Percentiles rank a stretch among this genome's conserved stretches.
phyloP scores from a whole-genome alignment of 1,140 invertebrate species.

The Coenobita brevimanus region DNA sequence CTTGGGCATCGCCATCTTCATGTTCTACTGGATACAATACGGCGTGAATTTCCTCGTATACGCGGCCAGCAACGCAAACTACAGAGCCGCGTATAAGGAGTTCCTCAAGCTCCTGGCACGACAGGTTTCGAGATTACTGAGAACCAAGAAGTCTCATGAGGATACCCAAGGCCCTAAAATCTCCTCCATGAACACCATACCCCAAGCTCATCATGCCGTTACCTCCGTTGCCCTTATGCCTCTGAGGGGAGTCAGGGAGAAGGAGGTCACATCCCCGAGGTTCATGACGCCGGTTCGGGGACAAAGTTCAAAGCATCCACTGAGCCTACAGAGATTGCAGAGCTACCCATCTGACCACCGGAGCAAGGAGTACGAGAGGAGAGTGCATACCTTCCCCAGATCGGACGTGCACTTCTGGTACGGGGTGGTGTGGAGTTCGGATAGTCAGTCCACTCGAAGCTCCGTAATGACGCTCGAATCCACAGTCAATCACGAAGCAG shows the following conservation, averaged over 20 bases:
- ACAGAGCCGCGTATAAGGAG: constrained; percentile 51
- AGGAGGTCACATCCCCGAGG: no score
- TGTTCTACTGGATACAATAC: constrained; percentile 48
- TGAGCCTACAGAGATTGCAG: no score
- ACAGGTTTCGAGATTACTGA: neutral
- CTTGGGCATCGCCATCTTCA: constrained; percentile 55
- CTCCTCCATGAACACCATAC: no score
- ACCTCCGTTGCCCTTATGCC: no score
- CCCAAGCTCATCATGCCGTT: no score
- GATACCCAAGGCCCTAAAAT: no score
- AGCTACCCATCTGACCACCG: no score
- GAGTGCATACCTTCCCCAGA: neutral
- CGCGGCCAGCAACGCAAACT: constrained; percentile 40
- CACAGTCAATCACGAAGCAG: neutral
- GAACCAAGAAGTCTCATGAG: no score
- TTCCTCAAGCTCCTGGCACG: constrained; percentile 28
- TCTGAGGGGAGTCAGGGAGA: no score
- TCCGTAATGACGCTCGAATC: constrained; percentile 2
- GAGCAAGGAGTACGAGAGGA: no score
- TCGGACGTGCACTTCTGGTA: neutral
- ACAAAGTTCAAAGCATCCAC: no score
- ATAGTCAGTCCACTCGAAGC: neutral
- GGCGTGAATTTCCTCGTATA: constrained; percentile 57
- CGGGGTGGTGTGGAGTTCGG: neutral
- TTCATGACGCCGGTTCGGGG: no score